Percentiles rank a stretch among this genome's conserved stretches.
These are phyloP conservation scores for Oreochromis niloticus DNA, from an alignment of 2,113 vertebrate genomes.

Conservation along the genomic window DNA sequence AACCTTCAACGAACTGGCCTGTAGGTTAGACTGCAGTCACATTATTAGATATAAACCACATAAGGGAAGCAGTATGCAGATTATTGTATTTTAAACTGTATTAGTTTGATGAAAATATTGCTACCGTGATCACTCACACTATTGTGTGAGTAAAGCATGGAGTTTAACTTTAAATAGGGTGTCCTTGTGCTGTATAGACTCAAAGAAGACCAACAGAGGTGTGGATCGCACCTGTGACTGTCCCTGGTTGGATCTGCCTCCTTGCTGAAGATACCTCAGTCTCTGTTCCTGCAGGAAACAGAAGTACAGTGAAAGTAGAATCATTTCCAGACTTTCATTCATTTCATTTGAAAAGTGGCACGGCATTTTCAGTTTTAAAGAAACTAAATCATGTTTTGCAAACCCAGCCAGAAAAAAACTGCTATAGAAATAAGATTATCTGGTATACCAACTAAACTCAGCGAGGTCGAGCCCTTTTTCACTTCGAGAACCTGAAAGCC, in stretches of 20 bases:
- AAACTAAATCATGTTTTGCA: not conserved
- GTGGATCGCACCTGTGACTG: conserved; percentile 49
- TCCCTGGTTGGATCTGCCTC: conserved; percentile 52
- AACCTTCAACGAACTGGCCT: not conserved
- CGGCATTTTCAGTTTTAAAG: not conserved
- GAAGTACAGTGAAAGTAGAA: not conserved
- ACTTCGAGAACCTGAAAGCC: rapidly evolving
- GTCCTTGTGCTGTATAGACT: not conserved
- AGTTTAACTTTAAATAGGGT: not conserved
- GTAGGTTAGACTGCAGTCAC: not conserved
- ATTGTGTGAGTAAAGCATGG: not conserved
- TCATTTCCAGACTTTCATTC: not conserved
- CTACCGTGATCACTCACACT: not conserved
- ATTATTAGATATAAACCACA: not conserved
- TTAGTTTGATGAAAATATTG: rapidly evolving
- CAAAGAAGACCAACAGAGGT: not conserved
- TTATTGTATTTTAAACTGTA: not conserved
- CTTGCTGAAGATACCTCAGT: conserved; percentile 81
- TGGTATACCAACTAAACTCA: rapidly evolving
- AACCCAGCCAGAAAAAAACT: not conserved
- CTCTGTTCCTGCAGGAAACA: conserved; percentile 74
- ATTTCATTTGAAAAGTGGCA: not conserved
- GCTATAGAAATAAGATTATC: not conserved
- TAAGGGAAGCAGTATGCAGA: not conserved
- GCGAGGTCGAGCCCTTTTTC: not conserved